A percentile compares a stretch with the other conserved stretches of the same genome.
Evolutionary conservation across 1,140 invertebrate genomes (phyloP).

Genomic region (Penaeus chinensis): DNA sequence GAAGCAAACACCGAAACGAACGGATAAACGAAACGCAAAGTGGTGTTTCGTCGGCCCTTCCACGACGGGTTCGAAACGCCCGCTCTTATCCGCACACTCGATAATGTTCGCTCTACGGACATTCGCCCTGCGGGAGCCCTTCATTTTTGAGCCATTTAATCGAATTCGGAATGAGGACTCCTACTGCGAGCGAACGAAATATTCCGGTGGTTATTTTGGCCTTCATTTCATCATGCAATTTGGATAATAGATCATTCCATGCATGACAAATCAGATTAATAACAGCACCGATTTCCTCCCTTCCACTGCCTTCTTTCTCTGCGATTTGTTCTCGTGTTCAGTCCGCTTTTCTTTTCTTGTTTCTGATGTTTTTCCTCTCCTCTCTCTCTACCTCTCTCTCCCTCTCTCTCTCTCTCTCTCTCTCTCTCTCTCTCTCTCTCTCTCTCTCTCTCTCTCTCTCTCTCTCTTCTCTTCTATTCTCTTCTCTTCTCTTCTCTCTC

Average conservation of each 20-base stretch:
- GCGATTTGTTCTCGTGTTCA: background rate
- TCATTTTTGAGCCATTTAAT: too few relatives aligned
- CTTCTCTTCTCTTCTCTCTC: too few relatives aligned
- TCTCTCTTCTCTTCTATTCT: too few relatives aligned
- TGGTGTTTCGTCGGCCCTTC: too few relatives aligned
- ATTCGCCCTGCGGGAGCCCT: too few relatives aligned
- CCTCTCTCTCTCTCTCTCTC: background rate
- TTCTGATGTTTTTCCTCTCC: background rate
- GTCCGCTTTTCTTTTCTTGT: background rate
- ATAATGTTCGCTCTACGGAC: too few relatives aligned
- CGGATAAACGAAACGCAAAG: too few relatives aligned
- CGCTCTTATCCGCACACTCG: too few relatives aligned
- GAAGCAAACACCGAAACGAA: too few relatives aligned
- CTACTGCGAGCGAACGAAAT: constrained; percentile 21
- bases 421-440: background rate
- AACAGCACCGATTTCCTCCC: background rate
- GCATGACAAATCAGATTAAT: constrained; percentile 39
- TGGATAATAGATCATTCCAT: constrained; percentile 49
- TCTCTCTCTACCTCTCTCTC: background rate
- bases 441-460: too few relatives aligned
- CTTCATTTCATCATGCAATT: constrained; percentile 51
- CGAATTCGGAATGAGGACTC: too few relatives aligned
- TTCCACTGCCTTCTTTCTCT: constrained; percentile 15
- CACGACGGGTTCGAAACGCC: too few relatives aligned
- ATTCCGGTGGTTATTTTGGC: constrained; percentile 40